These are phyloP conservation scores for Neoascia interrupta DNA, from an alignment of 2,888 invertebrate genomes.

Conservation along the genomic window DNA sequence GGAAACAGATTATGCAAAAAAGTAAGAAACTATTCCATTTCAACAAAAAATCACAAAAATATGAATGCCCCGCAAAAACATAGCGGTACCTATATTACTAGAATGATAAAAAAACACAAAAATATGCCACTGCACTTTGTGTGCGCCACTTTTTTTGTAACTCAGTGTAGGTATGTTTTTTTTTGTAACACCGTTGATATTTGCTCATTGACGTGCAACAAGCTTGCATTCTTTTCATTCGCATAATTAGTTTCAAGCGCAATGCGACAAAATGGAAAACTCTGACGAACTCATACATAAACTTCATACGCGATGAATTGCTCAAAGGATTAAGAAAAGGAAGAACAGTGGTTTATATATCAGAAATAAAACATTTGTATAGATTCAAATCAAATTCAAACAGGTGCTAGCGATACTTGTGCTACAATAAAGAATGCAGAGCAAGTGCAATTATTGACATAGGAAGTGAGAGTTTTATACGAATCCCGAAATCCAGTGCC, in stretches of 20 bases:
- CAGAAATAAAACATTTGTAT: neutral
- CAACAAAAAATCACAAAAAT: neutral
- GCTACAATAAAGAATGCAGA: conserved; percentile 19
- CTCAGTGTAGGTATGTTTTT: too few relatives aligned
- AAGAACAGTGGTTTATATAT: neutral
- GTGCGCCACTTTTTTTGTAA: neutral
- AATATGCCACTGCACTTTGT: too few relatives aligned
- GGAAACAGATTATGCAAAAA: neutral
- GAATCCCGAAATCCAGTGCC: conserved; percentile 19
- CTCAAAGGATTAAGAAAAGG: neutral
- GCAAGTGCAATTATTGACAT: conserved; percentile 16
- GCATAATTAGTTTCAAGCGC: too few relatives aligned
- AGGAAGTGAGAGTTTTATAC: conserved; percentile 2
- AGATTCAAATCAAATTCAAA: conserved; percentile 6
- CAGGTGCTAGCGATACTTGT: neutral
- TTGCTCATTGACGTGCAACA: too few relatives aligned
- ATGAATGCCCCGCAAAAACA: conserved; percentile 2
- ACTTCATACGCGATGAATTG: neutral
- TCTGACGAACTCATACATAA: neutral
- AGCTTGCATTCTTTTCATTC: too few relatives aligned
- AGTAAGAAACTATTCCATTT: neutral
- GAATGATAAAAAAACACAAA: neutral
- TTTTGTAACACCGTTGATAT: too few relatives aligned
- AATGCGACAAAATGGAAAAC: conserved; percentile 7
- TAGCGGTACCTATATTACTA: neutral